These are phyloP conservation scores for Monochamus alternatus DNA, from an alignment of 2,888 invertebrate species.

Conservation along the genomic window DNA sequence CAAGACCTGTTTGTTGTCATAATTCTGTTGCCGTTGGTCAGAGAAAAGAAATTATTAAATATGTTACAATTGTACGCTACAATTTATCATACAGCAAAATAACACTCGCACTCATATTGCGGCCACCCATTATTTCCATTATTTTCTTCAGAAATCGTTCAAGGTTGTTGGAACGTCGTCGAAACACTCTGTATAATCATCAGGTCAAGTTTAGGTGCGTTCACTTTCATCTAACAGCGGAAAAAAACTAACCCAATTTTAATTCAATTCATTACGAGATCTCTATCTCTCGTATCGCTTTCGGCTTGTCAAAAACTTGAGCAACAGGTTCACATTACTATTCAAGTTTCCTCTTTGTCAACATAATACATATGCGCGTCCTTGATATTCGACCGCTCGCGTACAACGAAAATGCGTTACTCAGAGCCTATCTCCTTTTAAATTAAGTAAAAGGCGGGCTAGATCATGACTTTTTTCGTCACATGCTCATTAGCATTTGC, in stretches of 20 bases:
- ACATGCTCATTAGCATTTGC: slow-evolving; percentile 20
- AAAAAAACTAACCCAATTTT: slow-evolving; percentile 29
- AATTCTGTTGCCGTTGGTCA: too few species aligned
- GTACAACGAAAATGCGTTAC: slow-evolving; percentile 27
- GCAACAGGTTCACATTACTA: slow-evolving; percentile 28
- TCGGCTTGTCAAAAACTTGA: slow-evolving; percentile 25
- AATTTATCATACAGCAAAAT: too few species aligned
- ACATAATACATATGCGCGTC: slow-evolving; percentile 15
- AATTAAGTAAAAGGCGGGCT: slow-evolving; percentile 23
- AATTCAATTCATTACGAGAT: slow-evolving; percentile 31
- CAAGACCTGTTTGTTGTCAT: too few species aligned
- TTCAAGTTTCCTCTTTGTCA: slow-evolving; percentile 20
- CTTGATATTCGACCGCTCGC: slow-evolving; percentile 15
- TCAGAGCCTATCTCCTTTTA: slow-evolving; percentile 9
- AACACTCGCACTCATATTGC: too few species aligned
- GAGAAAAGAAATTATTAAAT: too few species aligned
- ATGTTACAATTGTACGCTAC: too few species aligned
- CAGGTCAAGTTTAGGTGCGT: slow-evolving; percentile 4
- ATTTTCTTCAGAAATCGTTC: too few species aligned
- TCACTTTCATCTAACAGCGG: slow-evolving; percentile 22
- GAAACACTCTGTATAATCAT: too few species aligned
- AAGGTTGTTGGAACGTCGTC: too few species aligned
- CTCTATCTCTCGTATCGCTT: slow-evolving; percentile 23
- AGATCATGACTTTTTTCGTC: slow-evolving; percentile 17
- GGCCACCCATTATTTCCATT: too few species aligned